phyloP scores from a whole-genome alignment of 2,113 vertebrate species.

The Diphyllodes magnificus region DNA sequence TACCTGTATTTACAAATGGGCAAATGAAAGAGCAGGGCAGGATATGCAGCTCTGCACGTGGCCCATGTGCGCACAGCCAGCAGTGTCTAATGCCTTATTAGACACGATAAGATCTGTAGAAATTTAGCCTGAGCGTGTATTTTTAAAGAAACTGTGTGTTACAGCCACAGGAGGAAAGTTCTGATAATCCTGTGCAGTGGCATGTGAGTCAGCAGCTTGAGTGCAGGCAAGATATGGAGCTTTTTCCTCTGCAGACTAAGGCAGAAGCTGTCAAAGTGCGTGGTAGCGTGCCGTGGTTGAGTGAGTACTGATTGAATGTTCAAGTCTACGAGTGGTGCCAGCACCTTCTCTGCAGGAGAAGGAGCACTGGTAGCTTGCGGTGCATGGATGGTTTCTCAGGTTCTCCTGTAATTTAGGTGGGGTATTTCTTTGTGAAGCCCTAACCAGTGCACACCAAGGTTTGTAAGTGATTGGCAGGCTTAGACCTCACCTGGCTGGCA shows the following conservation, averaged over 20 bases:
- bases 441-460: accelerated
- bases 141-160: background rate
- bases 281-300: background rate
- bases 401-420: background rate
- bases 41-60: background rate
- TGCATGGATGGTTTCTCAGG: accelerated
- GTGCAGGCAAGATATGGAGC: background rate
- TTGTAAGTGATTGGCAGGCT: background rate
- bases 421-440: background rate
- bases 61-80: background rate
- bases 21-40: background rate
- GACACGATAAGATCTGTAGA: accelerated
- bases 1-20: accelerated
- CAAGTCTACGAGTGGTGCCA: background rate
- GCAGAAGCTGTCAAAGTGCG: background rate
- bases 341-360: background rate
- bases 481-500: accelerated
- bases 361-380: accelerated
- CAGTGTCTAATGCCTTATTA: background rate
- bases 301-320: background rate
- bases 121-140: accelerated
- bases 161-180: background rate
- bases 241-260: background rate
- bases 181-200: accelerated
- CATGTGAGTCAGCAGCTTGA: background rate